Evolutionary conservation across 2,113 vertebrate species (phyloP), one percentile per base, ranked within the genome.

Genomic region (Strix uralensis): DNA sequence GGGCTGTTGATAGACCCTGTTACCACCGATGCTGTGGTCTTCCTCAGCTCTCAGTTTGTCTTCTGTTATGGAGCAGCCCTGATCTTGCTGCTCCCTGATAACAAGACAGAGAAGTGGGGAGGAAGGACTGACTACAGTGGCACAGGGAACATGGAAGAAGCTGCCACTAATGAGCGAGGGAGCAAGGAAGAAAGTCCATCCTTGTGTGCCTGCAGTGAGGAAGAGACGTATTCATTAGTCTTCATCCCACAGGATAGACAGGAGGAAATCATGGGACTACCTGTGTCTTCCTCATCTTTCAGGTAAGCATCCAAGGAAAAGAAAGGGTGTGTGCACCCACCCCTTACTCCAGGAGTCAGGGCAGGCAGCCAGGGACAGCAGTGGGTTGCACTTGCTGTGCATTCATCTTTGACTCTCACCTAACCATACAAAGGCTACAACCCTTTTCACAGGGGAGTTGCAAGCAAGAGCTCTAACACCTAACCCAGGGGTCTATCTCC

Each of bases 391-490:
- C 11, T 55, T 73, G 36, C 36, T 65, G 19, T 32, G 38, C 22
- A 5, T 66, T 44, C 2, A 1, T 47, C 58, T 86, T 62, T 86
- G 25, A 32, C 40, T 38, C 16, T 38, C 55, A 9, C 9, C 15
- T 32, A 38, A 61, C 5, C 9, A 11, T 20, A 11, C 9, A 21
- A 46, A 11, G 15, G 14, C 5, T 65, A 25, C 9, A 55, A 25
- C 2, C 4, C 3, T 8, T 47, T 72, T 52, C 42, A 32, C 8
- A 47, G 18, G 0, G 2, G 20, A 40, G 30, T 17, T 6, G 10
- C 20, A 55, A 18, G 26, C 27, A 67, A 67, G 52, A 75, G 16
- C 2, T 63, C 13, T 57, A 42, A 21, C 7, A 11, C 21, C 36
- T 61, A 36, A 26, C 4, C 5, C 13, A 5, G 21, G 14, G 11